Conservation (phyloP, 2,113 vertebrate species). For the Spea multiplicata region DNA sequence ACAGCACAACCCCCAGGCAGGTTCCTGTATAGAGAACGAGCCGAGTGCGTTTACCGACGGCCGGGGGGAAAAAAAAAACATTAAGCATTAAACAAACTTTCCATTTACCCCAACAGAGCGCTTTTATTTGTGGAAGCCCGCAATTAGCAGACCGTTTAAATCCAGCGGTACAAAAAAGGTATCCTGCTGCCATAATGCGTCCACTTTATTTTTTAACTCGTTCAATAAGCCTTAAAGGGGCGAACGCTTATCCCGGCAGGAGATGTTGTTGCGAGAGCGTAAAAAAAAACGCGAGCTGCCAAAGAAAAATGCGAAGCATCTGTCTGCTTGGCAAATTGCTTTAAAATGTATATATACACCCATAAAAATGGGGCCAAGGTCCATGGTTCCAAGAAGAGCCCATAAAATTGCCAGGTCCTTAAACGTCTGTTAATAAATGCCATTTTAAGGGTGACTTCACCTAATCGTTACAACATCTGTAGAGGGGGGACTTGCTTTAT, state of each 20-base stretch:
- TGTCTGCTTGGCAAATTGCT: conserved; percentile 35
- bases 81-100: not conserved
- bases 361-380: conserved; percentile 3
- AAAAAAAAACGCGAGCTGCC: conserved; percentile 19
- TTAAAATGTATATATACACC: conserved; percentile 21
- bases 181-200: conserved; percentile 9
- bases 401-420: conserved; percentile 32
- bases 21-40: too few relatives aligned
- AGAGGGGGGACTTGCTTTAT: not conserved
- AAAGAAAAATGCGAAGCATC: conserved; percentile 43
- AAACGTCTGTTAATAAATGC: conserved; percentile 19
- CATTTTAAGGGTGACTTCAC: conserved; percentile 25
- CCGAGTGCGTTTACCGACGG: too few relatives aligned
- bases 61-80: too few relatives aligned
- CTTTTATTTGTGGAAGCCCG: conserved; percentile 16
- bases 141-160: conserved; percentile 18
- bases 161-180: conserved; percentile 10
- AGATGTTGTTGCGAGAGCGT: conserved; percentile 34
- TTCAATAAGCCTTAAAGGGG: conserved; percentile 25
- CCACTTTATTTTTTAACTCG: conserved; percentile 10
- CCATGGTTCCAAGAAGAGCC: conserved; percentile 22
- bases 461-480: not conserved
- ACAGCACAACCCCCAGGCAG: too few relatives aligned
- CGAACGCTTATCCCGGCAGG: conserved; percentile 42
- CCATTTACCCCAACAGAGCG: not conserved